A percentile compares a stretch with the other conserved stretches of the same genome.
These are phyloP conservation scores for Plectus sambesii DNA, from an alignment of 1,140 invertebrate species.

Conservation along the genomic window DNA sequence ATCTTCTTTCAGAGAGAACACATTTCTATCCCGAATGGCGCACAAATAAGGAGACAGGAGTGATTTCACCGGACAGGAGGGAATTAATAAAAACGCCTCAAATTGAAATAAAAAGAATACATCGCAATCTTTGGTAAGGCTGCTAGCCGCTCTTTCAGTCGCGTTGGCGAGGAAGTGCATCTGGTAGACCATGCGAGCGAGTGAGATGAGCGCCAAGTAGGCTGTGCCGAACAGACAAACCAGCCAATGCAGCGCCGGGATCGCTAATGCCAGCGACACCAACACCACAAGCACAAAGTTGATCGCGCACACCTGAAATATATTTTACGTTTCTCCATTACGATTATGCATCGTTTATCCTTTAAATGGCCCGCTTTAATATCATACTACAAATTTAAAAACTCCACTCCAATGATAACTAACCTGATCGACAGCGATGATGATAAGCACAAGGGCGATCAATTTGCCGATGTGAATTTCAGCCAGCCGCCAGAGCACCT, in stretches of 20 bases:
- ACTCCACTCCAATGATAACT: neutral
- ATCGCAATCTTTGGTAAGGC: no score
- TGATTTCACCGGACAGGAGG: no score
- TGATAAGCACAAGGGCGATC: slow-evolving; percentile 33
- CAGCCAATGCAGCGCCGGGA: slow-evolving; percentile 16
- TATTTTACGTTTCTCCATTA: no score
- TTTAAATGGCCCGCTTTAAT: no score
- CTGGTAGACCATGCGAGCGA: slow-evolving; percentile 28
- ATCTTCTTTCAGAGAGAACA: no score
- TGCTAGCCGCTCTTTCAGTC: no score
- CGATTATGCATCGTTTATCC: no score
- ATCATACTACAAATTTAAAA: neutral
- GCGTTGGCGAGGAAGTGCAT: slow-evolving; percentile 17
- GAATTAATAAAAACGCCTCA: no score
- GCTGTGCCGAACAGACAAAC: slow-evolving; percentile 20
- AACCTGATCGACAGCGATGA: slow-evolving; percentile 25
- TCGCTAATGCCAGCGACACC: slow-evolving; percentile 26
- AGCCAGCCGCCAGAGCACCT: slow-evolving; percentile 37
- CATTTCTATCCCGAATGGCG: no score
- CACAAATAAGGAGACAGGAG: no score
- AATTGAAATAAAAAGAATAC: no score
- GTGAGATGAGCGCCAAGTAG: slow-evolving; percentile 31
- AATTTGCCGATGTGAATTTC: slow-evolving; percentile 37
- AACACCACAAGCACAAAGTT: slow-evolving; percentile 35
- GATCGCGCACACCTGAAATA: slow-evolving; percentile 26